Evolutionary conservation across 2,888 invertebrate species (phyloP), one percentile per base, ranked within the genome.

Genomic region (Rhagonycha lutea): DNA sequence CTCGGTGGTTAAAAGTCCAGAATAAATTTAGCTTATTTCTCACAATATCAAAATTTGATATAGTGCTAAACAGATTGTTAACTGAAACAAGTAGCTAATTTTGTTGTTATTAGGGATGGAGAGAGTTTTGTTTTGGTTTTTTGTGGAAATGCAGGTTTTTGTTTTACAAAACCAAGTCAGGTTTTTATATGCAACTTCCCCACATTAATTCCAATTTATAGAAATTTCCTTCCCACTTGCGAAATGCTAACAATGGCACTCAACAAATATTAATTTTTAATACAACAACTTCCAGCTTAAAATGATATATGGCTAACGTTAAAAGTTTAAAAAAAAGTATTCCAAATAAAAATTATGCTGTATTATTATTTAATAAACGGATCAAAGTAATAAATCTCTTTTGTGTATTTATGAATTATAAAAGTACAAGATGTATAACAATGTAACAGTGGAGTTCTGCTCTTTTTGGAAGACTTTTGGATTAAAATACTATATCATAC

Each of bases 401-500:
- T 10, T 18, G 29, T 24, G 69, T 62, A 69, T 32, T 28, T 68
- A 69, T 74, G 63, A 77, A 71, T 70, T 77, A 77, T 77, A 61
- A 47, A 47, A 62, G 29, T 74, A 72, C 32, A 74, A 72, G 26
- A 65, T 65, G 63, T 65, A 47, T 47, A 65, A 65, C 63, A 76
- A 76, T 73, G 76, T 73, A 76, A 74, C 76, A 76, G 69, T 71
- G 73, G 73, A 76, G 73, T 73, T 73, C 62, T 76, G 69, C 73
- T 76, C 76, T 76, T 76, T 76, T 76, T 70, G 73, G 73, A 77
- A 72, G 77, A 74, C 72, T 74, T 71, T 75, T 77, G 77, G 75
- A 75, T 80, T 79, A 79, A 79, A 80, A 78, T 80, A 78, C 78
- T 79, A 78, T 78, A 80, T 77, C 79, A 78, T 78, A 77, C 78